Evolutionary conservation across 2,797 vertebrate species (phyloP), one percentile per base, ranked within the genome.

Genomic region (Lateolabrax maculatus): DNA sequence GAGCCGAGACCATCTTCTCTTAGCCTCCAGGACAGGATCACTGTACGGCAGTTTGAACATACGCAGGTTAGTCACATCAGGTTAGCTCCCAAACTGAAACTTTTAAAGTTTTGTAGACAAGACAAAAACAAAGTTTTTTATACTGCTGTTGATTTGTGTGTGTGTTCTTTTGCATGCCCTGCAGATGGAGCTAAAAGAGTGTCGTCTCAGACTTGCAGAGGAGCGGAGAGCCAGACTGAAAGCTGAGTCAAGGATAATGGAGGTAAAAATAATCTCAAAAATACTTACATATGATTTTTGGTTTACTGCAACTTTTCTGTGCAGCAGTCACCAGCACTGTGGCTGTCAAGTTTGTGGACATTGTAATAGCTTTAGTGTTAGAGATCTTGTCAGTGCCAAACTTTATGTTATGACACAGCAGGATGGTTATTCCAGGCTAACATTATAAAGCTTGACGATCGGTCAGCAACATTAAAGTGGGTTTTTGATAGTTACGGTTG

Each of bases 101-200:
- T 19, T 41, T 27, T 37, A 6, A 23, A 6, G 4, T 44, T 49
- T 72, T 56, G 10, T 31, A 19, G 9, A 13, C 11, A 15, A n/a
- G 27, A 51, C 18, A 44, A 3, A 21, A 11, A 1, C 2, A 29
- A 46, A 13, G 7, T 43, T 55, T 52, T n/a, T n/a, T n/a, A n/a
- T n/a, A n/a, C n/a, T 68, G 29, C 21, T 10, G 37, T 79, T 8
- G 66, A 5, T 55, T 16, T 73, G 19, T 63, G 10, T 71, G 25
- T 77, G 36, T 77, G 46, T 74, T 46, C 18, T 11, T 31, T 0
- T 77, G 10, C 4, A 58, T 56, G 37, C 21, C 84, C 90, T 87
- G 68, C 83, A 99, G 98, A 93, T 95, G 91, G 96, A 96, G 91
- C 94, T 99, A 79, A 95, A 96, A 64, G 96, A 97, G 75, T 97